Evolutionary conservation across 2,888 invertebrate species (phyloP), one percentile per base, ranked within the genome.

Genomic region (Tortrix viridana): DNA sequence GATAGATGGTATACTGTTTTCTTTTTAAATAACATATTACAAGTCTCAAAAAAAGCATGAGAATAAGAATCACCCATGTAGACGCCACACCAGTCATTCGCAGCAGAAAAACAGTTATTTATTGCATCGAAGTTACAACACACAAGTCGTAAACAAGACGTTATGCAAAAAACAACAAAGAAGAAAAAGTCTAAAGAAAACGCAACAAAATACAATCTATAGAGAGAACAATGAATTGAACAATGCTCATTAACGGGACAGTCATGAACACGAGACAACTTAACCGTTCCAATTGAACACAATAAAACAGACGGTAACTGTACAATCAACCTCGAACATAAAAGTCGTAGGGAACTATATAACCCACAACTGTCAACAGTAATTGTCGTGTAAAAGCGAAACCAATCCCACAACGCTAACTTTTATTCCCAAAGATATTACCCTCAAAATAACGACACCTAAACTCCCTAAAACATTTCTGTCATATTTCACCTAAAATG

Each of bases 391-490:
- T 55, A 32, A 61, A 32, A 43, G 32, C 12, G 43, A 56, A 37
- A 55, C 44, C 44, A 32, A 56, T 52, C 52, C 44, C 55, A 14
- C 23, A 62, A 56, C 38, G n/a, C 22, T 0, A 23, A 23, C 41
- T 22, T 41, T 53, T 41, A 22, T 16, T 56, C 14, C 46, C 44
- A 49, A 49, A 32, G 26, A 62, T 46, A 26, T 52, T 37, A 38
- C 62, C 46, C 56, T 56, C 23, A 22, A 50, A 50, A 55, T 61
- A 47, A 14, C 49, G 19, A 18, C 50, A 56, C 44, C 46, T 19
- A n/a, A 50, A 49, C 62, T 46, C 56, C 46, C 50, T 62, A 52
- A 56, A 62, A 62, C 53, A 41, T 22, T 41, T 52, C 50, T 47
- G 56, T 57, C 50, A 62, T 38, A 56, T 46, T 62, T 50, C 38